Evolutionary conservation across 2,888 invertebrate species (phyloP), one percentile per base, ranked within the genome.

Genomic region (Leptogaster cylindrica): DNA sequence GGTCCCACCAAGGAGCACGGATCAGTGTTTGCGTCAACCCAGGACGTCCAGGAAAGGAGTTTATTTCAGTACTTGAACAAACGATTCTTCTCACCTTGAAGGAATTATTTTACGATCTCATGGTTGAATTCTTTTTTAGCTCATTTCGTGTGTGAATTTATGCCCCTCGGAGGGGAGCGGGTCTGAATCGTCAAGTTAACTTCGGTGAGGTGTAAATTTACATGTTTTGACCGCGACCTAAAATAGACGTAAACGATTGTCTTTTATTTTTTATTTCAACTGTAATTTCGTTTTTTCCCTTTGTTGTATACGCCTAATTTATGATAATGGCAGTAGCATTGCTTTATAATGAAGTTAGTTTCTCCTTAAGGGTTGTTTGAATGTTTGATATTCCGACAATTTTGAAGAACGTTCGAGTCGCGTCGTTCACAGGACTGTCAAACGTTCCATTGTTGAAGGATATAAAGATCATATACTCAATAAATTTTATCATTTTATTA

Each of bases 151-250:
- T 41, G 41, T 39, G 58, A 58, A 58, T 58, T 58, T 58, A 58
- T 58, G 58, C 41, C 39, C 39, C 16, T 20, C 10, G 31, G 33
- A 33, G 18, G 36, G 23, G 39, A 41, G 36, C 10, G 16, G n/a
- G 20, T 8, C 18, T 20, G n/a, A n/a, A n/a, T n/a, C 27, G 6
- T 41, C 25, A 25, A 41, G 39, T 58, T 4, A 27, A 39, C 25
- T 39, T 16, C 36, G 58, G 23, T 58, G 58, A 58, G 58, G 58
- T 58, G 58, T 58, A 58, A 58, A 58, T 58, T 58, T 58, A 58
- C 58, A 58, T 58, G 58, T 58, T 58, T 58, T 58, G 58, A 58
- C 41, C 23, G 39, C 36, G 41, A 16, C 18, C 58, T 58, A 58
- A 58, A 58, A 58, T 58, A 58, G 58, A 58, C 41, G 25, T 58